Base-by-base conservation (phyloP, 2,113 vertebrate genomes). In the Rhynchomys soricoides region DNA sequence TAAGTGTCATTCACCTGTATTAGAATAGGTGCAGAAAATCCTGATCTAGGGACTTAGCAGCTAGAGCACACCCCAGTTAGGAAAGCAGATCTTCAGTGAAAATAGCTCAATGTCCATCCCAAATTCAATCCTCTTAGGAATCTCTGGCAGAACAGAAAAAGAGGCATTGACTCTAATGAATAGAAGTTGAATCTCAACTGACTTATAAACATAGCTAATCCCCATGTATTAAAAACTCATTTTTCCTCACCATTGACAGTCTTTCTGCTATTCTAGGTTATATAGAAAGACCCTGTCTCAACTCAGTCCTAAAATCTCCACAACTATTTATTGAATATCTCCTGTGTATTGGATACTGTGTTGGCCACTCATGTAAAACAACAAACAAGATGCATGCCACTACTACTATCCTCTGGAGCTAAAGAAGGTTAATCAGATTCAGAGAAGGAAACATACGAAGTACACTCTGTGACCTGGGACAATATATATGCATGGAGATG, bases 381-480 rank as follows among this genome's bases (percentile, higher is more conserved):
- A 22, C 45, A 43, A 93, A 22, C 3, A 68, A 88, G 31, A 86
- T 48, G 70, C 40, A 29, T 71, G 6, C 17, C 19, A 74, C 43
- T 13, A 50, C 50, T 71, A 50, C 64, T 57, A 55, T 73, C 45
- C 43, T 85, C 62, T 93, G 31, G 48, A 88, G 21, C 34, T 81
- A 62, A 52, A 82, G 52, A 78, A 68, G 40, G 34, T 55, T 57
- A 22, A 34, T 37, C 31, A 92, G 62, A 92, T 79, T 15, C 29
- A 50, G 43, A 96, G 86, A 94, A 96, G 16, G 16, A 16, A 86
- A 92, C 90, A 93, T 71, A 86, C 50, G 34, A 74, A 52, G 48
- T 86, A 73, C 3, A 85, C 11, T 7, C 31, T 52, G 29, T 85
- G 85, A 90, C 50, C 7, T n/a, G 68, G 31, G 19, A 29, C 37